These are phyloP conservation scores for Xestoiulus laeticollis DNA, from an alignment of 2,888 invertebrate species.

Conservation along the genomic window DNA sequence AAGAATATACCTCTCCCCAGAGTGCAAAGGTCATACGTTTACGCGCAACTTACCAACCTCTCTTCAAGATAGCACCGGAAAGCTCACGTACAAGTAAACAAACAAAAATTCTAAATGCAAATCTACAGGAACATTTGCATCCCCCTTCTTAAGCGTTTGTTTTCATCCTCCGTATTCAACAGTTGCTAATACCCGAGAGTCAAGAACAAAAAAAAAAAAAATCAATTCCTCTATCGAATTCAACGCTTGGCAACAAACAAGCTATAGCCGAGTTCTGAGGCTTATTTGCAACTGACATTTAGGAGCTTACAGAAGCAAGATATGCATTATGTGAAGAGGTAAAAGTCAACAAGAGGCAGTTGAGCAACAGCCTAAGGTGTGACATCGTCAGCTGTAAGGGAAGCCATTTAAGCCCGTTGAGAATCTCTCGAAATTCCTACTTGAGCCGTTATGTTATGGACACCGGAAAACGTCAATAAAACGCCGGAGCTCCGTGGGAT, in stretches of 20 bases:
- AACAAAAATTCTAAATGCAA: no score
- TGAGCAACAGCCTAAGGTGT: constrained; percentile 17
- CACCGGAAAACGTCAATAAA: constrained; percentile 44
- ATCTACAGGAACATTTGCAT: no score
- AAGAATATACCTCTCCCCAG: no score
- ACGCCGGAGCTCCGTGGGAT: constrained; percentile 50
- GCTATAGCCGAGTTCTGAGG: no score
- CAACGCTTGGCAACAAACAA: neutral
- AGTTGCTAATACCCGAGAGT: neutral
- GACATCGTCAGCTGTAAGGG: constrained; percentile 1
- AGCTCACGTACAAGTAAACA: no score
- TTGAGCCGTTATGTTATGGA: constrained; percentile 17
- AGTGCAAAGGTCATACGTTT: no score
- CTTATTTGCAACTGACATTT: constrained; percentile 11
- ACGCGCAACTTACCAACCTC: no score
- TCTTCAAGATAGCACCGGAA: no score
- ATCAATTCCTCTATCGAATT: neutral
- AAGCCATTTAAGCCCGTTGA: neutral
- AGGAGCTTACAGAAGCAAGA: neutral
- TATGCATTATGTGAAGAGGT: constrained; percentile 4
- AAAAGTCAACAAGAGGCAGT: constrained; percentile 4
- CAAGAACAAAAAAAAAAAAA: neutral
- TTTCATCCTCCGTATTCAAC: neutral
- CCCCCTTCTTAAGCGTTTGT: no score
- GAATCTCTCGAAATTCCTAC: constrained; percentile 33